Evolutionary conservation across 2,113 vertebrate species (phyloP).

Genomic region (Tretioscincus oriximinensis): DNA sequence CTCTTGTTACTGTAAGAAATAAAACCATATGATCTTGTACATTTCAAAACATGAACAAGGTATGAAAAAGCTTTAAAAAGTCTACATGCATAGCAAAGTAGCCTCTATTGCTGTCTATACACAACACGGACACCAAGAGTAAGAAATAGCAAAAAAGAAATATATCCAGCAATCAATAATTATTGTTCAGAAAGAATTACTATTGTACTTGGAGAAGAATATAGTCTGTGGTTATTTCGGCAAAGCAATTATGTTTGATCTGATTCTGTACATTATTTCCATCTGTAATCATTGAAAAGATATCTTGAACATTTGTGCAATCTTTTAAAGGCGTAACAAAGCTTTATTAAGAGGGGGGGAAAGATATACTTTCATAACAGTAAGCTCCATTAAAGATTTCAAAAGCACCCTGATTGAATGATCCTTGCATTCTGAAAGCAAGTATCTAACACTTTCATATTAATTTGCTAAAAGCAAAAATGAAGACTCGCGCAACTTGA

Average conservation of each 20-base stretch:
- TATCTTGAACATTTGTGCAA: background rate
- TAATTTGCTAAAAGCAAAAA: constrained; percentile 45
- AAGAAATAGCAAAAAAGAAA: background rate
- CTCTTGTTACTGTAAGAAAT: background rate
- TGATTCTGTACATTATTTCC: background rate
- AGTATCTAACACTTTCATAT: constrained; percentile 34
- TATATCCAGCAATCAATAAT: constrained; percentile 4
- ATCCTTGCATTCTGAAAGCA: constrained; percentile 29
- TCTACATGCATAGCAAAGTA: background rate
- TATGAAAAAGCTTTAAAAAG: background rate
- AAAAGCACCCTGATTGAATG: background rate
- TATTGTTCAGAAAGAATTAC: constrained; percentile 10
- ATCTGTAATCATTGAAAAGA: background rate
- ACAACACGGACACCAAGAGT: background rate
- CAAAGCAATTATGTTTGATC: background rate
- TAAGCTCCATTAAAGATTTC: background rate
- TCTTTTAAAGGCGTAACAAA: background rate
- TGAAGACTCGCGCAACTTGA: constrained; percentile 42
- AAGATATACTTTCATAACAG: background rate
- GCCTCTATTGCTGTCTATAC: background rate
- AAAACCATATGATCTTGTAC: background rate
- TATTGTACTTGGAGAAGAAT: background rate
- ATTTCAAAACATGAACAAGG: background rate
- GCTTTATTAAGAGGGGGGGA: background rate
- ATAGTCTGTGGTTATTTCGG: constrained; percentile 3